A percentile compares a stretch with the other conserved stretches of the same genome.
These are phyloP conservation scores for Alces alces DNA, from an alignment of 2,113 vertebrate genomes.

Conservation along the genomic window DNA sequence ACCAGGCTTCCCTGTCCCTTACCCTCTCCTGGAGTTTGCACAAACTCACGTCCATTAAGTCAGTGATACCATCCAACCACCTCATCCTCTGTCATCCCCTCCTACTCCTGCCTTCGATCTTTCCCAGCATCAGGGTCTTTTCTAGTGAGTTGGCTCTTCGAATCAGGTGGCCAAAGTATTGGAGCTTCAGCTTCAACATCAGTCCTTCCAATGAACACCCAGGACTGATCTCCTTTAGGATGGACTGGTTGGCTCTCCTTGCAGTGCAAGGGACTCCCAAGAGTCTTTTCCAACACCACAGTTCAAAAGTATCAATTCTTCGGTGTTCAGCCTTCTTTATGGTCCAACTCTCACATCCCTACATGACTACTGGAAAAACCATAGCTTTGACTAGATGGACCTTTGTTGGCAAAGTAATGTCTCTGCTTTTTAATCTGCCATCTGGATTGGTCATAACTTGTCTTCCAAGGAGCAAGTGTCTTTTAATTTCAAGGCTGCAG, in stretches of 20 bases:
- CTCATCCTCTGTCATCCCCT: background rate
- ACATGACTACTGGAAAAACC: background rate
- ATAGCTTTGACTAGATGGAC: background rate
- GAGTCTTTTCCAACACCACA: background rate
- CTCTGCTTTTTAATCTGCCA: background rate
- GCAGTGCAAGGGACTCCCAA: background rate
- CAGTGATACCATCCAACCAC: background rate
- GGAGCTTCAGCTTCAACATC: background rate
- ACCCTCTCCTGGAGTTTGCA: background rate
- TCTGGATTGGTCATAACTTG: background rate
- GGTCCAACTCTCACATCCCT: background rate
- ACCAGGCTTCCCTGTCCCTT: background rate
- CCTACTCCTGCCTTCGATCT: background rate
- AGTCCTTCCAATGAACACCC: background rate
- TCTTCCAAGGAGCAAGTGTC: background rate
- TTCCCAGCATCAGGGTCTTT: background rate
- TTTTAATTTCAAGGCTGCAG: background rate
- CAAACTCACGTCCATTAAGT: background rate
- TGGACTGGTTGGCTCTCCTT: background rate
- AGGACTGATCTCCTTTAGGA: background rate
- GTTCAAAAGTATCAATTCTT: background rate
- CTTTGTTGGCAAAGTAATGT: background rate
- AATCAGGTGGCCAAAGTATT: background rate
- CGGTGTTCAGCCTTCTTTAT: fast-evolving
- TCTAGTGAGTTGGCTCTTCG: background rate